phyloP scores from a whole-genome alignment of 1,140 invertebrate species.

The Papilio polyxenes region DNA sequence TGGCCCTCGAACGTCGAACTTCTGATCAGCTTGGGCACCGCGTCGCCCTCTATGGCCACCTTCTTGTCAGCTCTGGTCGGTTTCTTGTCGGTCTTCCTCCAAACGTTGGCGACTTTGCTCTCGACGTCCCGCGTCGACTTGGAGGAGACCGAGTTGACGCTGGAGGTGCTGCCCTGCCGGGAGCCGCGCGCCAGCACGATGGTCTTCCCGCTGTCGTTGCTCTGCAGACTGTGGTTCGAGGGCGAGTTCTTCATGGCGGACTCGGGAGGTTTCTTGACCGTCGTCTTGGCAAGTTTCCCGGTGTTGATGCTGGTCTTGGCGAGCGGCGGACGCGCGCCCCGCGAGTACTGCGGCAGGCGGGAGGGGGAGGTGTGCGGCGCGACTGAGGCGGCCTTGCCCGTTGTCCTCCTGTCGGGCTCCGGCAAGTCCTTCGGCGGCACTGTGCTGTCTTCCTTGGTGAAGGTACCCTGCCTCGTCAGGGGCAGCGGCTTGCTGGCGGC shows the following conservation, averaged over 20 bases:
- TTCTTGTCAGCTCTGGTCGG: conserved; percentile 83
- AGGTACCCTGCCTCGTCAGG: conserved; percentile 91
- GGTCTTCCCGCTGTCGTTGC: conserved; percentile 78
- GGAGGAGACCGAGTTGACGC: conserved; percentile 82
- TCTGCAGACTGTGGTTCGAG: conserved; percentile 82
- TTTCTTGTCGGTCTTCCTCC: conserved; percentile 90
- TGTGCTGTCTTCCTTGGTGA: conserved; percentile 89
- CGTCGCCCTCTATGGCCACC: conserved; percentile 82
- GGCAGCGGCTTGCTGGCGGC: conserved; percentile 65
- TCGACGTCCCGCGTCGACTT: conserved; percentile 86
- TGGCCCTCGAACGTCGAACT: conserved; percentile 88
- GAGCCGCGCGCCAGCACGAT: conserved; percentile 70
- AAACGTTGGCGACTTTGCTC: conserved; percentile 93
- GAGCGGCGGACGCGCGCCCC: conserved; percentile 54
- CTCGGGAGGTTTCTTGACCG: conserved; percentile 52
- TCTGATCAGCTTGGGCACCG: conserved; percentile 80
- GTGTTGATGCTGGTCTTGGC: conserved; percentile 41
- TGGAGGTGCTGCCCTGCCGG: conserved; percentile 82
- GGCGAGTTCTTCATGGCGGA: conserved; percentile 75
- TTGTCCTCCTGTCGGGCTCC: conserved; percentile 73
- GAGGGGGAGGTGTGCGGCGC: conserved; percentile 74
- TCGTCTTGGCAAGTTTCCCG: not conserved
- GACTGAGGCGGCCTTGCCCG: conserved; percentile 66
- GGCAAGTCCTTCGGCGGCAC: conserved; percentile 74
- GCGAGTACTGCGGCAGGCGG: conserved; percentile 75